Percentiles rank a stretch among this genome's conserved stretches.
These are phyloP conservation scores for Hemicordylus capensis DNA, from an alignment of 2,113 vertebrate genomes.

Conservation along the genomic window DNA sequence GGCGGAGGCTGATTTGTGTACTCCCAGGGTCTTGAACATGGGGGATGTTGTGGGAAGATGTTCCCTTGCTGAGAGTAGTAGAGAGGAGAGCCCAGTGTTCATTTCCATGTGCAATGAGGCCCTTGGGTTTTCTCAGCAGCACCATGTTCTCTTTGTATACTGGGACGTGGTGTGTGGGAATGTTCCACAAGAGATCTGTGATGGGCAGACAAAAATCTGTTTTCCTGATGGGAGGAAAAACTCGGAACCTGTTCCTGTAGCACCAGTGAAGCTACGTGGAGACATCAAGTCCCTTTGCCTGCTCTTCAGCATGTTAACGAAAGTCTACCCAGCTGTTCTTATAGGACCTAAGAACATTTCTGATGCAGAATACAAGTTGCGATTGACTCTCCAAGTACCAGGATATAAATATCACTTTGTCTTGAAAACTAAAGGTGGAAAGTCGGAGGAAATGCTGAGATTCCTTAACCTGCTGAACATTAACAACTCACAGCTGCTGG, in stretches of 20 bases:
- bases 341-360: slow-evolving; percentile 68
- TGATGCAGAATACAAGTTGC: slow-evolving; percentile 59
- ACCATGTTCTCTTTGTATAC: slow-evolving; percentile 74
- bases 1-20: not conserved
- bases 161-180: slow-evolving; percentile 69
- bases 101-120: slow-evolving; percentile 74
- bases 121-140: slow-evolving; percentile 71
- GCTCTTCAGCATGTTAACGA: slow-evolving; percentile 65
- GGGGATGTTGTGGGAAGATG: slow-evolving; percentile 76
- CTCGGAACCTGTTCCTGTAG: slow-evolving; percentile 60
- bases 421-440: slow-evolving; percentile 52
- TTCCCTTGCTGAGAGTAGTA: slow-evolving; percentile 46
- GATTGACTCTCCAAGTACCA: slow-evolving; percentile 49
- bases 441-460: slow-evolving; percentile 53
- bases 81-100: slow-evolving; percentile 65
- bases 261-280: slow-evolving; percentile 65
- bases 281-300: slow-evolving; percentile 66
- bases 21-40: slow-evolving; percentile 80
- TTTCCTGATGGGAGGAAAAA: slow-evolving; percentile 68
- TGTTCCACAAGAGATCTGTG: slow-evolving; percentile 70
- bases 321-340: slow-evolving; percentile 61
- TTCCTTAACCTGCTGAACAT: slow-evolving; percentile 60
- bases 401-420: slow-evolving; percentile 64
- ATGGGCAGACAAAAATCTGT: slow-evolving; percentile 82
- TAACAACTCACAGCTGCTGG: slow-evolving; percentile 53